Percentiles rank a stretch among this genome's conserved stretches.
Evolutionary conservation across 2,888 invertebrate species (phyloP).

Genomic region (Graphium colonna): DNA sequence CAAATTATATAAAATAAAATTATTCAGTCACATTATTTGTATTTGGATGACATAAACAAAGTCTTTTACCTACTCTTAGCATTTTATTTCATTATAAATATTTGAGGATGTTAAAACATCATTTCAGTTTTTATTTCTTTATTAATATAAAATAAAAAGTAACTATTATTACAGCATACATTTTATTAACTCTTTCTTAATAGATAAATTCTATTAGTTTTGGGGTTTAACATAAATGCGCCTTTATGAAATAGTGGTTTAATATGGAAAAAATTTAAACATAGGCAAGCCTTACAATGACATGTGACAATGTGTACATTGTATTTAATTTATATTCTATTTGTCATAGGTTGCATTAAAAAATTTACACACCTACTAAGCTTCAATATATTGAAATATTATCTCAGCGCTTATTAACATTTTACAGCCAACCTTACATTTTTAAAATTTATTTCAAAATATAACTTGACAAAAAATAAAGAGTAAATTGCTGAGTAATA

Average conservation of each 20-base stretch:
- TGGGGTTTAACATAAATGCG: slow-evolving; percentile 25
- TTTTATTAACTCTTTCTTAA: slow-evolving; percentile 55
- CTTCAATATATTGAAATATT: background rate
- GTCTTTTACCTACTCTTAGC: too few species aligned
- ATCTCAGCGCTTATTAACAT: background rate
- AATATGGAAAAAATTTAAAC: slow-evolving; percentile 1
- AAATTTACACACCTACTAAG: too few species aligned
- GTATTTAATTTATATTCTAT: too few species aligned
- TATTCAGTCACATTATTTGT: too few species aligned
- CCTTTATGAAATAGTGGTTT: slow-evolving; percentile 4
- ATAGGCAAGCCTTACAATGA: background rate
- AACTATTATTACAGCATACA: slow-evolving; percentile 73
- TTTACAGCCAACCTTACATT: background rate
- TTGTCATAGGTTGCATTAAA: too few species aligned
- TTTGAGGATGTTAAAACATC: slow-evolving; percentile 29
- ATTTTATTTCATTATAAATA: too few species aligned
- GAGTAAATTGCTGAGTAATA: slow-evolving; percentile 40
- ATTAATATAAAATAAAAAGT: slow-evolving; percentile 77
- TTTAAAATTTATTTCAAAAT: background rate
- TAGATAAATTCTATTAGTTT: slow-evolving; percentile 36
- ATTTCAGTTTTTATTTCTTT: slow-evolving; percentile 46
- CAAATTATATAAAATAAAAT: background rate
- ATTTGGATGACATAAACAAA: too few species aligned
- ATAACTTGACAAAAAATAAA: slow-evolving; percentile 23
- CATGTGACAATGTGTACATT: background rate